Conservation (phyloP, 2,888 invertebrate genomes). For the Drosophila cyrtoloma region DNA sequence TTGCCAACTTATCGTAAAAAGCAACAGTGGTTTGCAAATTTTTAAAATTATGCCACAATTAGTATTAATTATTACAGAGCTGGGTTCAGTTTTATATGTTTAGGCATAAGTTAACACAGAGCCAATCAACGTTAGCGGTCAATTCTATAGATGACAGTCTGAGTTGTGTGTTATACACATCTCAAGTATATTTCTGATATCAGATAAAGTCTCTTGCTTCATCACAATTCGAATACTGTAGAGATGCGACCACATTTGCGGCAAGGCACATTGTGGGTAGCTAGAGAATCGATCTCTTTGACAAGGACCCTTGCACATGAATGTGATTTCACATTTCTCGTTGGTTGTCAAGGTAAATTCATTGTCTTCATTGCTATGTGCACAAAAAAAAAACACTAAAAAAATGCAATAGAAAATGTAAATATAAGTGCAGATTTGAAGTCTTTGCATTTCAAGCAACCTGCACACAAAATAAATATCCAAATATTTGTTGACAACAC, state of each 20-base stretch:
- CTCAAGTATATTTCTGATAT: neutral
- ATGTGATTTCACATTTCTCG: neutral
- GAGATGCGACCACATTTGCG: neutral
- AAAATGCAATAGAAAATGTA: neutral
- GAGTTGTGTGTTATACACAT: neutral
- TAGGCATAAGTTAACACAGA: neutral
- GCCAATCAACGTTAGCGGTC: neutral
- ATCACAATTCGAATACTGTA: neutral
- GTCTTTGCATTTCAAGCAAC: neutral
- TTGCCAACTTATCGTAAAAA: neutral
- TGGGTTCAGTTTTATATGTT: neutral
- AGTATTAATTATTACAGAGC: neutral
- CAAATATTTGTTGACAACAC: constrained; percentile 1
- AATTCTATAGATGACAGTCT: neutral
- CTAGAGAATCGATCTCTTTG: neutral
- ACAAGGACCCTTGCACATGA: neutral
- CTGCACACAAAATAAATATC: neutral
- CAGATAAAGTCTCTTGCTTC: neutral
- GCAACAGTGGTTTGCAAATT: neutral
- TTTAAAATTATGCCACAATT: neutral
- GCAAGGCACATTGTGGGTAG: neutral
- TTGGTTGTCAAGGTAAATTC: neutral
- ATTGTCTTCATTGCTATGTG: neutral
- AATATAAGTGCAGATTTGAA: neutral
- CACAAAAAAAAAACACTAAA: neutral